Evolutionary conservation across 2,888 invertebrate genomes (phyloP), one percentile per base, ranked within the genome.

Genomic region (Odontothrips loti): DNA sequence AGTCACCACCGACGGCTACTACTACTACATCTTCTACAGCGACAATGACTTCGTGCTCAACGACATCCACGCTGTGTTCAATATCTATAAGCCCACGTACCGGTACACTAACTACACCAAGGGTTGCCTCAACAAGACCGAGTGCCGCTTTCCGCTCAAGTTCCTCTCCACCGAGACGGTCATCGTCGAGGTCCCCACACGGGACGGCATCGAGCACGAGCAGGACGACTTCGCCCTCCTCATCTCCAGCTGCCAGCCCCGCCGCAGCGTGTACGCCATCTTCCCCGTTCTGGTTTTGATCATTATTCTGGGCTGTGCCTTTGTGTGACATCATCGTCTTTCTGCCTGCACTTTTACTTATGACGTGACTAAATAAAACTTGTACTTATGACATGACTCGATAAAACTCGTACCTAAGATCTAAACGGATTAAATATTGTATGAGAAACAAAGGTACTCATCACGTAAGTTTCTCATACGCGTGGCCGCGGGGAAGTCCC

Each of bases 21-120:
- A 95, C 86, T 96, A 96, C 87, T 96, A 95, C 85, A 95, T 96
- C 84, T 95, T 96, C 87, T 95, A 95, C 86, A 95, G 94, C 85
- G 95, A 96, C 86, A 95, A 95, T 88, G 95, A 95, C 86, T 89
- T 92, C 84, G 92, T 93, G 12, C 90, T 89, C 79, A 96, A 95
- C 87, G 93, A 94, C 85, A 93, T 96, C 84, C 93, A 95, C 87
- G 94, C 93, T 9, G 90, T 94, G 83, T 95, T 96, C 86, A 94
- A 95, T 88, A 94, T 96, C 85, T 93, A 93, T 85, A 95, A 95
- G 85, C 95, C 95, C 17, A 94, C 94, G 84, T 94, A 94, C 88
- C 92, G 93, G 85, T 94, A 93, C 86, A 90, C 92, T 63, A 93
- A 93, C 86, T 90, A 91, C 84, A 89, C 91, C 1, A 91, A 92